Percentiles rank a stretch among this genome's conserved stretches.
These are phyloP conservation scores for Aix galericulata DNA, from an alignment of 2,113 vertebrate species.

Conservation along the genomic window DNA sequence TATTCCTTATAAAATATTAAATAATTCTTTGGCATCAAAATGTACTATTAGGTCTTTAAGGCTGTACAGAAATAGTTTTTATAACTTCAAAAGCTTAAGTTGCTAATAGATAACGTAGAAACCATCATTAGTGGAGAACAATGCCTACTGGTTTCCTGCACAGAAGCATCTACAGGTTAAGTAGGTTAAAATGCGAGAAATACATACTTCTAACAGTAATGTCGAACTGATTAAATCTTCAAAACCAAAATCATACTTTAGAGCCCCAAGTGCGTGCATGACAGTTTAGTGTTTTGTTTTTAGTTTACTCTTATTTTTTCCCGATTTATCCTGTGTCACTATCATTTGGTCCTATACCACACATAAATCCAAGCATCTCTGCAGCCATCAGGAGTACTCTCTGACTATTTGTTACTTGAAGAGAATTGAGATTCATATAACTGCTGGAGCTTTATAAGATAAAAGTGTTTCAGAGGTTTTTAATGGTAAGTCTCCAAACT, in stretches of 20 bases:
- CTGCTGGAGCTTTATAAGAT: background rate
- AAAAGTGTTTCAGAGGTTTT: background rate
- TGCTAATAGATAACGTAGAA: background rate
- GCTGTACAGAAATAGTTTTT: background rate
- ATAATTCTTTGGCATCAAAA: background rate
- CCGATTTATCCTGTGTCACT: background rate
- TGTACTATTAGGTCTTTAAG: background rate
- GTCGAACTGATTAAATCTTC: background rate
- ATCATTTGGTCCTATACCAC: background rate
- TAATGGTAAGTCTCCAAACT: background rate
- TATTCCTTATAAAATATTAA: conserved; percentile 13
- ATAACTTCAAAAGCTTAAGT: background rate
- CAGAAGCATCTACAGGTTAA: background rate
- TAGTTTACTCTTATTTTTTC: background rate
- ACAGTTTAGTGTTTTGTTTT: background rate
- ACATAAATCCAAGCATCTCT: background rate
- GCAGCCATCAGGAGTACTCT: background rate
- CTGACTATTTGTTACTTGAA: background rate
- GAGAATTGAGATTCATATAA: background rate
- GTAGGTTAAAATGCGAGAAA: background rate
- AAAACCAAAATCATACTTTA: background rate
- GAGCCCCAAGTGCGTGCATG: background rate
- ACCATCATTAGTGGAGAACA: background rate
- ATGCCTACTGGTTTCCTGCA: background rate
- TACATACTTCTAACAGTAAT: background rate